Base-by-base conservation (phyloP, 2,888 invertebrate genomes). In the Phytoseiulus persimilis region DNA sequence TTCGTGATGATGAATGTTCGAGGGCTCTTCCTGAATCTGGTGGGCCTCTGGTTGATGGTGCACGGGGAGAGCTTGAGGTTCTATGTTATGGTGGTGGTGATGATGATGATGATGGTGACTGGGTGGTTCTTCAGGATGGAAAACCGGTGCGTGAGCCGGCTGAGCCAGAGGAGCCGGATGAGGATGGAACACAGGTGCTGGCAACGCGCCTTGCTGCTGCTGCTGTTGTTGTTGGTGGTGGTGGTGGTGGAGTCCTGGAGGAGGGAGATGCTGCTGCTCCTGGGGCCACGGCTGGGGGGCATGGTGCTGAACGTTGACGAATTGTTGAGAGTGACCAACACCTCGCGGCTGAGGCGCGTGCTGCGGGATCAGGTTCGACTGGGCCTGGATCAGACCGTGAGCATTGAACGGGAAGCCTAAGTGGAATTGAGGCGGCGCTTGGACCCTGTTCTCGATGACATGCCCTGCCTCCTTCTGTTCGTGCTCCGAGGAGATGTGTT, bases 81-180 rank as follows among this genome's bases (percentile, higher is more conserved):
- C 90, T 32, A 90, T 90, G 23, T 83, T 45, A n/a, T 90, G 89
- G 32, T 90, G 90, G 39, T 65, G 87, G 32, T 39, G 39, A 9
- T 39, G 39, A 9, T 39, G 39, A 45, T 90, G 91, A 83, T 65
- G 87, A 32, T n/a, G n/a, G n/a, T n/a, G n/a, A n/a, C n/a, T n/a
- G n/a, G 90, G 83, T 23, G 89, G 83, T 39, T 91, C 90, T 65
- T 89, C 89, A 45, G 90, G 90, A 45, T 90, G 89, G 89, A 90
- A 89, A 31, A 89, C 87, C 89, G 83, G 90, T 31, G 89, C 39
- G 39, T 89, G 89, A 28, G 31, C 87, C n/a, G 31, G 89, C 5
- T 32, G 39, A 33, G 87, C 39, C n/a, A n/a, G 0, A n/a, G 83
- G 89, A 5, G 32, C 87, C 32, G 32, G 87, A 28, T 39, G 89